Conservation (phyloP, 2,888 invertebrate species). For the Chloromyia formosa region DNA sequence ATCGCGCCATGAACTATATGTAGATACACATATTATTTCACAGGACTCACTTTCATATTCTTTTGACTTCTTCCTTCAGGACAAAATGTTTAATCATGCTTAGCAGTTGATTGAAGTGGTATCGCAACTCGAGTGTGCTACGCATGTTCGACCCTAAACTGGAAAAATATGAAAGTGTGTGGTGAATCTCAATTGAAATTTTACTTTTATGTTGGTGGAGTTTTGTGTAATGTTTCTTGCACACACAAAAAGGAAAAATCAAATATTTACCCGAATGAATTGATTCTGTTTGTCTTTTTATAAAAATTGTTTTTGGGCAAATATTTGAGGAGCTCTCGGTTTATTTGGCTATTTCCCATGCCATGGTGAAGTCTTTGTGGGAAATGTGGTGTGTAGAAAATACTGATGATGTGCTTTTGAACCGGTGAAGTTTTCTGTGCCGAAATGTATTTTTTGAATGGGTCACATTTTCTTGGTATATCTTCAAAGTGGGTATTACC, state of each 20-base stretch:
- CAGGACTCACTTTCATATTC: too few species aligned
- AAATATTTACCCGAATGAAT: conserved; percentile 48
- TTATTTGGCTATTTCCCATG: conserved; percentile 8
- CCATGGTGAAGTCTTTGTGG: background rate
- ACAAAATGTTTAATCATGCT: conserved; percentile 29
- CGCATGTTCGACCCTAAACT: background rate
- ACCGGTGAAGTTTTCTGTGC: too few species aligned
- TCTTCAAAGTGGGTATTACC: too few species aligned
- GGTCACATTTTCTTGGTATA: too few species aligned
- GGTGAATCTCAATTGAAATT: too few species aligned
- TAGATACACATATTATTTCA: background rate
- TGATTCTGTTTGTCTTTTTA: conserved; percentile 49
- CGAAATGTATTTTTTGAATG: too few species aligned
- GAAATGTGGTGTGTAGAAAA: too few species aligned
- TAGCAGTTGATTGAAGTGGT: background rate
- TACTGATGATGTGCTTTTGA: too few species aligned
- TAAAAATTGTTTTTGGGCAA: conserved; percentile 45
- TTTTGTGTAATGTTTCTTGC: conserved; percentile 14
- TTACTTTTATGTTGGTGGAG: background rate
- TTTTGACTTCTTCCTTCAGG: too few species aligned
- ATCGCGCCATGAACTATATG: background rate
- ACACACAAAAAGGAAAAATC: conserved; percentile 40
- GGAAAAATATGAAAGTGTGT: background rate
- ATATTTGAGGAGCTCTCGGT: conserved; percentile 37
- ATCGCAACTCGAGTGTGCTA: background rate